Evolutionary conservation across 2,888 invertebrate species (phyloP), one percentile per base, ranked within the genome.

Genomic region (Malthinus seriepunctatus): DNA sequence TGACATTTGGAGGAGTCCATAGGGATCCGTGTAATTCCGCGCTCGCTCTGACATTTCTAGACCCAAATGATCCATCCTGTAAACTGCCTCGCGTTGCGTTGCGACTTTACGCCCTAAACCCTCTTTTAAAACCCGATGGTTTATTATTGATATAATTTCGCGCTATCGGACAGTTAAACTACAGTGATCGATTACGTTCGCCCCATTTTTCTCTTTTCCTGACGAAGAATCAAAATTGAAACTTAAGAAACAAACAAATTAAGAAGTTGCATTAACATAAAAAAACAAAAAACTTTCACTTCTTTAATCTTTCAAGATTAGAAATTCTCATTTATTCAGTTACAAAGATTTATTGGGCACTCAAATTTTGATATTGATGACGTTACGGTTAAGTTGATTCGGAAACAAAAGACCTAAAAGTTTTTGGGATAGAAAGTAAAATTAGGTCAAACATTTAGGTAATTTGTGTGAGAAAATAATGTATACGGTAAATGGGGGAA

Each of bases 1-100:
- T 77, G 78, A 78, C 78, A 78, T 78, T 78, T 78, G 67, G 71
- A 73, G 67, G 68, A 64, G 69, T 70, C 77, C 75, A 62, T 51
- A 44, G 77, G 78, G 78, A 76, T 72, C 72, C 75, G 74, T 75
- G 73, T 75, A 76, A 77, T 77, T 77, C 73, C 72, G 71, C 70
- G 71, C 71, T 75, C 69, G 69, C 70, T 70, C 72, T 75, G 77
- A 75, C 77, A 77, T 78, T 76, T 76, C 75, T 71, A 68, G 71
- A 73, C 73, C 71, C 70, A 71, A 75, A 73, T 74, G 74, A 75
- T 74, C 73, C 73, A 73, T 73, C 56, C 61, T 51, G 61, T 57
- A 61, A 61, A 61, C 61, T 61, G 61, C 61, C 23, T 23, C 23
- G 23, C 23, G 47, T 61, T 5, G 23, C 23, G 47, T 61, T 57